Base-by-base conservation (phyloP, 2,113 vertebrate genomes). In the Menura novaehollandiae region DNA sequence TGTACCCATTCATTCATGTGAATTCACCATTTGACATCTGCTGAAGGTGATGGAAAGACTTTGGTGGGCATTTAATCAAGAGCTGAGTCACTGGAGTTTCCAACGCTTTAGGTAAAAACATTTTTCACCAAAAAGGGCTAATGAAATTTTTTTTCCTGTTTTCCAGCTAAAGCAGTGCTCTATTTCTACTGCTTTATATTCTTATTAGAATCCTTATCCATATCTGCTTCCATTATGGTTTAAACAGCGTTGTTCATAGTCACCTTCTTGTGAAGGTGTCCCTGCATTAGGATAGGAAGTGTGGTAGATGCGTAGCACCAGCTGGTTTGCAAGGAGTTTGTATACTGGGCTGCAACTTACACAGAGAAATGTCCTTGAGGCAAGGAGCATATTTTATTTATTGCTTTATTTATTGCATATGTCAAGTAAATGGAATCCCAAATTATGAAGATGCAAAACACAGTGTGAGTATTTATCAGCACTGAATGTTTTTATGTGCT, bases 401-500 rank as follows among this genome's bases (percentile, higher is more conserved):
- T 93, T 93, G 85, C 74, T 91, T 95, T 88, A 96, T 96, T 97
- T 97, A 94, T 93, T 96, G 85, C 85, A 24, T 91, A 56, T 90
- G 88, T 81, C 92, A 88, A 95, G 80, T 68, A 93, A 95, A 85
- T 81, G 85, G 83, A 90, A 95, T 95, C 80, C 92, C 91, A 94
- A 24, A 91, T 93, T 93, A 92, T 84, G 90, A 95, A 94, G 95
- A 78, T 94, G 56, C 90, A 95, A 97, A 96, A 95, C 93, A 93
- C 93, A 91, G 72, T 41, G 64, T 68, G 88, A 88, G 73, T 91
- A 91, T 96, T 92, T 96, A 96, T 97, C 90, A 96, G 93, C 83
- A 67, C 80, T 80, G 88, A 95, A 88, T 91, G 93, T 63, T 95
- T 96, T 96, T 96, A 94, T 87, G 88, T 81, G 83, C 85, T 94